Percentiles rank a stretch among this genome's conserved stretches.
These are phyloP conservation scores for Smithornis capensis DNA, from an alignment of 2,113 vertebrate genomes.

Conservation along the genomic window DNA sequence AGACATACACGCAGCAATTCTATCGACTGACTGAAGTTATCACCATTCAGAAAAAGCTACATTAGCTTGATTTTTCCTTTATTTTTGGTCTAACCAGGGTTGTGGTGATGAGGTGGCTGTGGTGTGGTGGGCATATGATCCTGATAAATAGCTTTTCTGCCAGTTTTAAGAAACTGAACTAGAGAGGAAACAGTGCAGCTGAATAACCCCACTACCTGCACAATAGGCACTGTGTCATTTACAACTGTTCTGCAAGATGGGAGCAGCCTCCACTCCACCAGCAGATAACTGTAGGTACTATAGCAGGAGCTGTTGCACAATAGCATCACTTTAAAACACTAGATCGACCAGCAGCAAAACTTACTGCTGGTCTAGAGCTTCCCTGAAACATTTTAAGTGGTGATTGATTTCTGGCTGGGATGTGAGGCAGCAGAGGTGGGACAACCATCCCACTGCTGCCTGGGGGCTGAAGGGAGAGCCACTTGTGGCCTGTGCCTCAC, in stretches of 20 bases:
- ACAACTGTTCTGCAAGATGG: not conserved
- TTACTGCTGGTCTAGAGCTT: not conserved
- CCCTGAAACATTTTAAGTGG: not conserved
- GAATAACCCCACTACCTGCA: not conserved
- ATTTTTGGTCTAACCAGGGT: not conserved
- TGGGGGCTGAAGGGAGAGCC: not conserved
- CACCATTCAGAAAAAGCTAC: not conserved
- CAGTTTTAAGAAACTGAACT: not conserved
- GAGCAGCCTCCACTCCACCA: not conserved
- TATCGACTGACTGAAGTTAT: not conserved
- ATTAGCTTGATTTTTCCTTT: not conserved
- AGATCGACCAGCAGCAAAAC: not conserved
- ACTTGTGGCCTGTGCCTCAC: fast-evolving
- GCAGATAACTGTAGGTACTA: not conserved
- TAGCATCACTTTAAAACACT: not conserved
- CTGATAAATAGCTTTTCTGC: not conserved
- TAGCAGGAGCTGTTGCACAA: not conserved
- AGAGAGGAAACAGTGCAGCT: not conserved
- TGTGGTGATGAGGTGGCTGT: not conserved
- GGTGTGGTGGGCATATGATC: not conserved
- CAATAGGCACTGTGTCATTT: not conserved
- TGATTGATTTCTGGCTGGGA: not conserved
- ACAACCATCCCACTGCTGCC: fast-evolving
- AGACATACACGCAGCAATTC: not conserved
- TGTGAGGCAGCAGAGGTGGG: not conserved